Conservation (phyloP, 1,140 invertebrate species). For the Drosophila sulfurigaster region DNA sequence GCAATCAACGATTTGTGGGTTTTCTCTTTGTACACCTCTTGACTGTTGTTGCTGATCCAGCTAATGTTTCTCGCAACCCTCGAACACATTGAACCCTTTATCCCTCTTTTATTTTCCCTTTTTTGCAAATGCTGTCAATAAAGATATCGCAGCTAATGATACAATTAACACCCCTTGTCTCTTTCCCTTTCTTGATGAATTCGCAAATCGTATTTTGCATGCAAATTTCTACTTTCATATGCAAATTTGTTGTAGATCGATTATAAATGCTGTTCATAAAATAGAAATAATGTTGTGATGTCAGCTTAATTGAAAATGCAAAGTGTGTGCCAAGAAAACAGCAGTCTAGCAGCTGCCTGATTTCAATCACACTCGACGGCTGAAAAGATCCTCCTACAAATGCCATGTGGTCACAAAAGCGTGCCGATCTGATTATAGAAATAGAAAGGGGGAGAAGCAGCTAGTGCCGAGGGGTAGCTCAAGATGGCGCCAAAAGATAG, state of each 20-base stretch:
- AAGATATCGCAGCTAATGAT: constrained; percentile 64
- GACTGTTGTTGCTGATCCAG: constrained; percentile 41
- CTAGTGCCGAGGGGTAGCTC: constrained; percentile 10
- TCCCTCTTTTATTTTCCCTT: constrained; percentile 27
- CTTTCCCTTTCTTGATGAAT: constrained; percentile 8
- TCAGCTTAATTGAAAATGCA: constrained; percentile 40
- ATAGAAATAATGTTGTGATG: constrained; percentile 48
- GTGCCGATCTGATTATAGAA: constrained; percentile 43
- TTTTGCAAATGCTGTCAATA: constrained; percentile 50
- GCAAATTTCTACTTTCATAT: constrained; percentile 40
- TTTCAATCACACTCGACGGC: constrained; percentile 55
- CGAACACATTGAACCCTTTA: constrained; percentile 2
- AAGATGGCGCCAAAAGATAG: constrained; percentile 62
- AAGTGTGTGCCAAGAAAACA: background rate
- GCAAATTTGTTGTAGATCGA: constrained; percentile 24
- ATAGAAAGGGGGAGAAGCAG: constrained; percentile 1
- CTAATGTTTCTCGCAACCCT: constrained; percentile 30
- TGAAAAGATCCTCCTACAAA: constrained; percentile 12
- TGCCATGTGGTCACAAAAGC: constrained; percentile 64
- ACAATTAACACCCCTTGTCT: constrained; percentile 65
- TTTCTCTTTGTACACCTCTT: constrained; percentile 61
- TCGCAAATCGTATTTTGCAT: constrained; percentile 53
- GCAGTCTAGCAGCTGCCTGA: constrained; percentile 63
- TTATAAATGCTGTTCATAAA: constrained; percentile 43
- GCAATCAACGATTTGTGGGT: constrained; percentile 66